Percentiles rank a stretch among this genome's conserved stretches.
Evolutionary conservation across 2,113 vertebrate genomes (phyloP).

Genomic region (Pteronura brasiliensis): DNA sequence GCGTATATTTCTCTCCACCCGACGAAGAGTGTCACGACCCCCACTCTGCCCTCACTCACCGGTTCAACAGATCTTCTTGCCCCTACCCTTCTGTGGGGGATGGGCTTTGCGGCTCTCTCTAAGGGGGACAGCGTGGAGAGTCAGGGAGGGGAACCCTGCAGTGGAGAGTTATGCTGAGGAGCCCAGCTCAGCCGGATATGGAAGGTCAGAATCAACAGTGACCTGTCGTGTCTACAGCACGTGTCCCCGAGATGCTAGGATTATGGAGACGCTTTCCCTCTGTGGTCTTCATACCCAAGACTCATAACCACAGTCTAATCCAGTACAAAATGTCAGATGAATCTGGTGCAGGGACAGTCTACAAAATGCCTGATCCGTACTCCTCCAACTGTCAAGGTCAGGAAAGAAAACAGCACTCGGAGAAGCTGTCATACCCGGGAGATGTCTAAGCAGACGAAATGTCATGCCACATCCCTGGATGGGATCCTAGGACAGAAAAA

Average conservation of each 20-base stretch:
- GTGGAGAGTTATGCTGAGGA: fast-evolving
- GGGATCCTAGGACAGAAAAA: not conserved
- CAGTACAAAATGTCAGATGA: fast-evolving
- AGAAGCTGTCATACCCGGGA: fast-evolving
- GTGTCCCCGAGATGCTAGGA: fast-evolving
- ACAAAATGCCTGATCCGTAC: fast-evolving
- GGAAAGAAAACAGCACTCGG: fast-evolving
- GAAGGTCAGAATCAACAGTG: fast-evolving
- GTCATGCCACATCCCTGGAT: fast-evolving
- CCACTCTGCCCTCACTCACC: too few relatives aligned
- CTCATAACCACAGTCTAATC: fast-evolving
- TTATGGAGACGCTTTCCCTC: fast-evolving
- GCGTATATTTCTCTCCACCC: not conserved
- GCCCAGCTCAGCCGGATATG: fast-evolving
- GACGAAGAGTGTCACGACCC: too few relatives aligned
- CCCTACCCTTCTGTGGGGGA: not conserved
- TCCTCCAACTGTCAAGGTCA: fast-evolving
- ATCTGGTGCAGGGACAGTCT: not conserved
- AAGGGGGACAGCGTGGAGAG: fast-evolving
- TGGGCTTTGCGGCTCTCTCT: fast-evolving
- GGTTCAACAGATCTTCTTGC: too few relatives aligned
- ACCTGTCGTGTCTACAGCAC: fast-evolving
- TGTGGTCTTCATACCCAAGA: fast-evolving
- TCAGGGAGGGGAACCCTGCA: fast-evolving
- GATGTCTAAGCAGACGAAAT: fast-evolving